Evolutionary conservation across 1,140 invertebrate genomes (phyloP), one percentile per base, ranked within the genome.

Genomic region (Cotesia glomerata): DNA sequence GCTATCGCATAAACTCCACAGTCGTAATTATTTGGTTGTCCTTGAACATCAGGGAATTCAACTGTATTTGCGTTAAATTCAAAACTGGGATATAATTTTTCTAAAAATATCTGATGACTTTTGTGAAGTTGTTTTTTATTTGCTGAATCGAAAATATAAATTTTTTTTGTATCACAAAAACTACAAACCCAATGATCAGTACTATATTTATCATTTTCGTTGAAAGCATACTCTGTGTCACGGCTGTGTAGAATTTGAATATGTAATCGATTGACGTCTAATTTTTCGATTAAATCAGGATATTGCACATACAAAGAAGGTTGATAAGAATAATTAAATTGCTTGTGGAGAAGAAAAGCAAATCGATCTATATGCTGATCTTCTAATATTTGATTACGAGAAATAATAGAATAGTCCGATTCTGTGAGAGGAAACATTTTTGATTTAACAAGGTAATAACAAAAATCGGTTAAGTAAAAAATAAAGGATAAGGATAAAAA

Each of bases 111-210:
- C 63, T 61, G 13, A 32, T 75, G 68, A 65, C 73, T 52, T 36
- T 64, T 9, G 52, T 73, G 71, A 39, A 75, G 61, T 16, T 18
- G 45, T 35, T 65, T 70, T 11, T 16, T 54, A 59, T 75, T 75
- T 13, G 71, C 4, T 14, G 71, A 75, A 69, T 76, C 69, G 34
- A 70, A 76, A 16, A 74, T 73, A 16, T 71, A 73, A 2, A 76
- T 49, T 14, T 61, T 61, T 32, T 71, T 59, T 8, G 58, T 59
- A 49, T 74, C 72, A 58, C 73, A 76, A 68, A 68, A 76, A 34
- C 13, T 32, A 62, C 74, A 76, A 7, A 73, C 45, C 68, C 68
- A 75, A 73, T 73, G 72, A 11, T 4, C 54, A 1, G 54, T 2
- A n/a, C 4, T 49, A 49, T 49, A 16, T 3, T 7, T 56, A 2